phyloP scores from a whole-genome alignment of 2,113 vertebrate species.

The Passerina amoena region DNA sequence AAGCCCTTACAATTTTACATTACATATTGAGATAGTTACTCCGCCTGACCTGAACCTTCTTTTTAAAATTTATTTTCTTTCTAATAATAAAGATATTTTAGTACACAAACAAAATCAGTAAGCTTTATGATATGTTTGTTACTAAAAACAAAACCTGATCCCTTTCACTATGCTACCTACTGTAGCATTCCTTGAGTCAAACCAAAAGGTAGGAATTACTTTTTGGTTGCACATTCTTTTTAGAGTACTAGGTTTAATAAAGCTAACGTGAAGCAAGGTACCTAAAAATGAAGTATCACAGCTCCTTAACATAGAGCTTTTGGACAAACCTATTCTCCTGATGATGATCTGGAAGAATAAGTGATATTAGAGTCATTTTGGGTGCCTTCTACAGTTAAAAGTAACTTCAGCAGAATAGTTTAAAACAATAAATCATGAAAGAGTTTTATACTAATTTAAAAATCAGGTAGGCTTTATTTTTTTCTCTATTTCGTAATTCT shows the following conservation, averaged over 20 bases:
- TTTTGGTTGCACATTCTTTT: background rate
- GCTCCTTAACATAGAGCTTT: background rate
- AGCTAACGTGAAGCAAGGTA: background rate
- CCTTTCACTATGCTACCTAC: background rate
- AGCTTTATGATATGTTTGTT: background rate
- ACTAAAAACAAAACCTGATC: background rate
- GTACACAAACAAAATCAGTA: background rate
- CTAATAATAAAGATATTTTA: background rate
- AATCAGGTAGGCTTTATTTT: background rate
- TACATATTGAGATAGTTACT: background rate
- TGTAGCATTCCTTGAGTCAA: background rate
- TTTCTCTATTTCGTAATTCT: background rate
- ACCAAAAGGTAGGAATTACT: background rate
- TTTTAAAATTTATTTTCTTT: background rate
- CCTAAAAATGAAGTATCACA: background rate
- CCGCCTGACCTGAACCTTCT: background rate
- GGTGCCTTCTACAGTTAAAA: background rate
- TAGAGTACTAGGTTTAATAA: background rate
- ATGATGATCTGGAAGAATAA: background rate
- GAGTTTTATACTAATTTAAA: fast-evolving
- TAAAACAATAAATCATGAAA: background rate
- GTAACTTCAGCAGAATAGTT: background rate
- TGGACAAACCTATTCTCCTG: background rate
- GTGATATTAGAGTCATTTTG: background rate
- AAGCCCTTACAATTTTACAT: background rate